phyloP scores from a whole-genome alignment of 2,888 invertebrate genomes.

The Ornithoptera alexandrae region DNA sequence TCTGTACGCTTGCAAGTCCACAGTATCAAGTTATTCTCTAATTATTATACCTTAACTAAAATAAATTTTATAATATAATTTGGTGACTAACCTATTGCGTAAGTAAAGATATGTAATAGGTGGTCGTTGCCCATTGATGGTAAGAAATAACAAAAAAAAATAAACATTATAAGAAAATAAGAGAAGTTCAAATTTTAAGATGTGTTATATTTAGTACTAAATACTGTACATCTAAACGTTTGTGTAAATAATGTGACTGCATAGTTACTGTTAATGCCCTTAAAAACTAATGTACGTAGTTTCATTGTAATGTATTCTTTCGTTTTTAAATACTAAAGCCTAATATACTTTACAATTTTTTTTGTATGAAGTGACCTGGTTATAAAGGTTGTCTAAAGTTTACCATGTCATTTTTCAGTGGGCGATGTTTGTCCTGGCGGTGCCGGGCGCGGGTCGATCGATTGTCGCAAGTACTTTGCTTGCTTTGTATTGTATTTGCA shows the following conservation, averaged over 20 bases:
- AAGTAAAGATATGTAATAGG: no score
- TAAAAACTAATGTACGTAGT: neutral
- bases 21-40: constrained; percentile 8
- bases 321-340: neutral
- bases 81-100: no score
- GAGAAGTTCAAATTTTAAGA: no score
- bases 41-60: no score
- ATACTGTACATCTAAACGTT: no score
- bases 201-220: no score
- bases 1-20: constrained; percentile 27
- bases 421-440: constrained; percentile 53
- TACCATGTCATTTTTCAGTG: constrained; percentile 59
- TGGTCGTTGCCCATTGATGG: no score
- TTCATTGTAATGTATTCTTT: neutral
- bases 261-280: neutral
- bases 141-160: no score
- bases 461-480: constrained; percentile 55
- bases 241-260: no score
- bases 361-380: constrained; percentile 26
- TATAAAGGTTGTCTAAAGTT: constrained; percentile 39
- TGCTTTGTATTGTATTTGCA: constrained; percentile 36
- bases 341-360: neutral
- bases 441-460: constrained; percentile 67
- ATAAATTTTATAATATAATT: no score
- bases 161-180: no score